Percentiles rank a stretch among this genome's conserved stretches.
These are phyloP conservation scores for Fulmarus glacialis DNA, from an alignment of 2,113 vertebrate species.

Conservation along the genomic window DNA sequence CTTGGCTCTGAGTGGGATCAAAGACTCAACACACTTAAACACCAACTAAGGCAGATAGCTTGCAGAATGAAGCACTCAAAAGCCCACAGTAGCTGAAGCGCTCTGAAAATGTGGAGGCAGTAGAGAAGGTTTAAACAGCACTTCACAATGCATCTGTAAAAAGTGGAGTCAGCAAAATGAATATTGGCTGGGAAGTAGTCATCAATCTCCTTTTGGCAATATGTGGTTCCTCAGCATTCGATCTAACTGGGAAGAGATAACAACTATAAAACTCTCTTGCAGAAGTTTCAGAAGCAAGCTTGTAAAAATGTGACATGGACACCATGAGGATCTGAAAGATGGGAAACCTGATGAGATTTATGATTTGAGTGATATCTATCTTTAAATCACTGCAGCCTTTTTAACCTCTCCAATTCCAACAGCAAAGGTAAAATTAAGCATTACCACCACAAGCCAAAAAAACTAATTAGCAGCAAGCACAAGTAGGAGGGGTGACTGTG, in stretches of 20 bases:
- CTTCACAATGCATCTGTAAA: not conserved
- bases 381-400: not conserved
- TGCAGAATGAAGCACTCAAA: not conserved
- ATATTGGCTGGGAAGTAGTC: not conserved
- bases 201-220: not conserved
- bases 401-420: not conserved
- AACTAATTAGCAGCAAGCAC: not conserved
- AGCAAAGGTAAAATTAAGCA: not conserved
- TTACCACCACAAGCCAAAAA: not conserved
- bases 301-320: not conserved
- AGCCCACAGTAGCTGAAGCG: not conserved
- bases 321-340: not conserved
- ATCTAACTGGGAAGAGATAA: not conserved
- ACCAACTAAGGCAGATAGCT: not conserved
- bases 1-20: not conserved
- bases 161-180: slow-evolving; percentile 13
- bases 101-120: not conserved
- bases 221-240: not conserved
- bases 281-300: not conserved
- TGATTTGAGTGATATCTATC: not conserved
- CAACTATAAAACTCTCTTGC: not conserved
- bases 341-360: not conserved
- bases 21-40: not conserved
- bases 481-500: not conserved
- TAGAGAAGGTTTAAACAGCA: not conserved